phyloP scores from a whole-genome alignment of 2,797 vertebrate species.

The Manis javanica region DNA sequence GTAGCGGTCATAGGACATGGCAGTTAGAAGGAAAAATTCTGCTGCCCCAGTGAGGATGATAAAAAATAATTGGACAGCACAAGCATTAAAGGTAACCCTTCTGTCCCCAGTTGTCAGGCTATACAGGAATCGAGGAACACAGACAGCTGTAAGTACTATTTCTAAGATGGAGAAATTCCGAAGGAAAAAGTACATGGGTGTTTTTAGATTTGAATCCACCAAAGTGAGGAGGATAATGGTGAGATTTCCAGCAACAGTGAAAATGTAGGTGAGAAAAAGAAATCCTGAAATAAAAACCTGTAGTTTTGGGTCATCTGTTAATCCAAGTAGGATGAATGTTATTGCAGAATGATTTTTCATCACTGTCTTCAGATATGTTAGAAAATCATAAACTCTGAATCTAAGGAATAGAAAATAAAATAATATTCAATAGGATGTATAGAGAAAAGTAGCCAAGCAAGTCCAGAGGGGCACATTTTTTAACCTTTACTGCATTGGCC shows the following conservation, averaged over 20 bases:
- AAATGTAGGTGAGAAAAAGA: constrained; percentile 47
- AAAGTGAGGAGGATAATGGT: constrained; percentile 57
- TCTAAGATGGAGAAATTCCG: constrained; percentile 55
- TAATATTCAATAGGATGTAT: neutral
- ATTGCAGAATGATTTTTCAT: constrained; percentile 58
- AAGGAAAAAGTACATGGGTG: constrained; percentile 67
- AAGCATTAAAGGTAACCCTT: constrained; percentile 58
- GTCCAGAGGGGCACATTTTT: neutral
- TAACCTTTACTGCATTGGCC: neutral
- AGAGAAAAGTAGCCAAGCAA: neutral
- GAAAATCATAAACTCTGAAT: neutral
- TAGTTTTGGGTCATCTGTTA: constrained; percentile 41
- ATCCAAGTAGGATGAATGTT: constrained; percentile 56
- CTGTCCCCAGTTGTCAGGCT: constrained; percentile 73
- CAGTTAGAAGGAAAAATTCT: constrained; percentile 45
- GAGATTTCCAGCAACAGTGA: constrained; percentile 50
- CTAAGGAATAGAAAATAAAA: neutral
- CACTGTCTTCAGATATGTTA: neutral
- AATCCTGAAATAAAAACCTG: constrained; percentile 35
- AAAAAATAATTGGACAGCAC: constrained; percentile 50
- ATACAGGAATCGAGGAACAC: constrained; percentile 73
- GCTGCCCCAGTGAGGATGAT: constrained; percentile 4
- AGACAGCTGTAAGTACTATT: constrained; percentile 48
- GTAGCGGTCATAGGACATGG: constrained; percentile 63
- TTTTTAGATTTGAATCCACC: constrained; percentile 37